phyloP scores from a whole-genome alignment of 2,113 vertebrate species.

The Bolborhynchus lineola region DNA sequence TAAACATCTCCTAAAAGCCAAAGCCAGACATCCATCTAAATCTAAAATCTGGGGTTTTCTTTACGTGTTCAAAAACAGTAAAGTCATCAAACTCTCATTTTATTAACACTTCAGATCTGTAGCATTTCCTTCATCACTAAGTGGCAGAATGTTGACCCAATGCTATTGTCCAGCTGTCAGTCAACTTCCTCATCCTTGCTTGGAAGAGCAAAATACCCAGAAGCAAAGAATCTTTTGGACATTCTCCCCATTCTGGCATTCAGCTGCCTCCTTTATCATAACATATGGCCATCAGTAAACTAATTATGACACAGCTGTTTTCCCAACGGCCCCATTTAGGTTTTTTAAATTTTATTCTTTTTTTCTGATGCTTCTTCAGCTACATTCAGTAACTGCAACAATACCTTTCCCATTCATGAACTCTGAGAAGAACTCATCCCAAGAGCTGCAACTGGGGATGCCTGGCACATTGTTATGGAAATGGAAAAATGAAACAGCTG shows the following conservation, averaged over 20 bases:
- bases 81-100: neutral
- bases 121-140: neutral
- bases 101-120: neutral
- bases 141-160: neutral
- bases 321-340: conserved; percentile 1
- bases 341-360: neutral
- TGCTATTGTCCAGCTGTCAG: neutral
- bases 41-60: neutral
- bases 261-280: neutral
- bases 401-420: conserved; percentile 82
- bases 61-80: neutral
- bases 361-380: neutral
- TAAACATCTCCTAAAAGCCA: neutral
- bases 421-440: conserved; percentile 78
- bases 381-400: neutral
- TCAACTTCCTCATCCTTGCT: neutral
- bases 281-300: neutral
- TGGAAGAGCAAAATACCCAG: neutral
- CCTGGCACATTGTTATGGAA: conserved; percentile 77
- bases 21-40: neutral
- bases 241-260: neutral
- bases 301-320: conserved; percentile 39
- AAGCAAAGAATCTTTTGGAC: neutral
- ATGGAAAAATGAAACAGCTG: conserved; percentile 80
- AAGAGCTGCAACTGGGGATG: conserved; percentile 72